Evolutionary conservation across 2,113 vertebrate genomes (phyloP), one percentile per base, ranked within the genome.

Genomic region (Perccottus glenii): DNA sequence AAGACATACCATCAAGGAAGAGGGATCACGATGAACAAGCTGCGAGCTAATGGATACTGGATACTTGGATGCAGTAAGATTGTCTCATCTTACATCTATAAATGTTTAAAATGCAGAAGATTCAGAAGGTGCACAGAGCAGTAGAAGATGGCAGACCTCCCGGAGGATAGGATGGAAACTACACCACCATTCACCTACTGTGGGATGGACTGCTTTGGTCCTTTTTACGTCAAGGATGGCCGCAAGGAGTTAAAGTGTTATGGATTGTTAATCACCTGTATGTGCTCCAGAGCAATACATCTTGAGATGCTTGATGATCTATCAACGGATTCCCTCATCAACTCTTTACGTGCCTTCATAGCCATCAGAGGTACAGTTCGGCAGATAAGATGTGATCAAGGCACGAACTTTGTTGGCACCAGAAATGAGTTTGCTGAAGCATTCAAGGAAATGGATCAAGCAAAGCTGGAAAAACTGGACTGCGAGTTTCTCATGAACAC

Each of bases 271-370:
- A 40, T 71, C 5, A 66, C 55, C 32, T 60, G 56, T 8, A 36
- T 73, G 53, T 60, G 70, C 7, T 64, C 52, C 1, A 27, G 51
- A 60, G 56, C 55, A 5, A 10, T 73, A 5, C 70, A 73, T 15
- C 59, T 60, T 33, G 55, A 73, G 27, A 58, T 55, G 15, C 55
- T 64, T 2, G 55, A 71, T 35, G 69, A 71, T 16, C 4, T 71
- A 0, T 58, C 36, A 1, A 60, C 55, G 4, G 62, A 59, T 50
- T 46, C 70, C 2, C 65, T 73, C 47, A 64, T 60, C 0, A 66
- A 66, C 5, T 27, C 70, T 3, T 5, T 72, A 5, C 16, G 38
- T 35, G 5, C 42, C 10, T 60, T 73, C 33, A 63, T 66, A 3
- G 62, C 70, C 4, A 52, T 73, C 1, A 15, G 62, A 27, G 47